A percentile compares a stretch with the other conserved stretches of the same genome.
Conservation (phyloP, 30 jellyfish, hydroid and myxozoan genomes). For the Hydractinia echinata region DNA sequence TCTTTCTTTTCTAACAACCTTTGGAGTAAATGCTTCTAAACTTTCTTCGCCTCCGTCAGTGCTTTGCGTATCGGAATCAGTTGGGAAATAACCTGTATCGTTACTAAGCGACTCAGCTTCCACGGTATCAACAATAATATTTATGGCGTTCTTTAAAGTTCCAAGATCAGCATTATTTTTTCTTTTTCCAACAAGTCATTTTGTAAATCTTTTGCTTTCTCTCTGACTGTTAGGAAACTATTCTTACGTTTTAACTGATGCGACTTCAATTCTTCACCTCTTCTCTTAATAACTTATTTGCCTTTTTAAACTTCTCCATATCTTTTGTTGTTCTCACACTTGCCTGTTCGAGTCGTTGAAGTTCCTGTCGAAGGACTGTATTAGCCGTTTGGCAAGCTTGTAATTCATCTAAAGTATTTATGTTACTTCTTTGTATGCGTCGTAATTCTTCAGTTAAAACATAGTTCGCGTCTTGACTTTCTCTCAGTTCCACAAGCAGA, state of each 20-base stretch:
- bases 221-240: slow-evolving; percentile 6
- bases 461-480: slow-evolving; percentile 43
- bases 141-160: neutral
- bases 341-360: slow-evolving; percentile 25
- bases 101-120: slow-evolving; percentile 9
- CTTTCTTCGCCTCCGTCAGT: slow-evolving; percentile 9
- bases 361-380: slow-evolving; percentile 40
- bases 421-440: slow-evolving; percentile 39
- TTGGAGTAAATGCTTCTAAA: slow-evolving; percentile 19
- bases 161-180: neutral
- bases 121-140: slow-evolving; percentile 19
- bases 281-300: slow-evolving; percentile 9
- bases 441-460: slow-evolving; percentile 32
- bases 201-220: slow-evolving; percentile 19
- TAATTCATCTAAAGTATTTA: slow-evolving; percentile 40
- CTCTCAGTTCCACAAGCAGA: slow-evolving; percentile 40
- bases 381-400: slow-evolving; percentile 69
- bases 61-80: slow-evolving; percentile 17
- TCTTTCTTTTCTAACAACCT: neutral
- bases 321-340: slow-evolving; percentile 4
- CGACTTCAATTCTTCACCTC: neutral
- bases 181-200: slow-evolving; percentile 3
- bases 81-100: slow-evolving; percentile 20
- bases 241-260: slow-evolving; percentile 2
- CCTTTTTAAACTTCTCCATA: slow-evolving; percentile 10